Conservation (phyloP, 2,113 vertebrate species). For the Bubo blakistoni region DNA sequence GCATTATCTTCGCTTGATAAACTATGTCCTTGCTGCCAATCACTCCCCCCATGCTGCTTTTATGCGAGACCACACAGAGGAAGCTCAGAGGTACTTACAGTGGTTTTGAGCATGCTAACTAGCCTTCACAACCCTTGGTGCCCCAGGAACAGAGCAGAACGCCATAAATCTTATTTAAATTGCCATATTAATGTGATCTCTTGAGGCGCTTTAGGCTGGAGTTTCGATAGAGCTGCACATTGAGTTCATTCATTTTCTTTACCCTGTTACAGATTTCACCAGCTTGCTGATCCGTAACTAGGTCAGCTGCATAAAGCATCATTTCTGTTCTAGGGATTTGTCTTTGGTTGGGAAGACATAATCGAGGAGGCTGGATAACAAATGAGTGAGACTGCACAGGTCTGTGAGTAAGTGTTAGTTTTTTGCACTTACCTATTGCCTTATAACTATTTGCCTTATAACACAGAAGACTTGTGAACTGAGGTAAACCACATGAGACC, state of each 20-base stretch:
- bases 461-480: neutral
- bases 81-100: neutral
- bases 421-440: neutral
- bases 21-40: neutral
- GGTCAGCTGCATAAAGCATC: neutral
- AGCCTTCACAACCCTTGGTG: neutral
- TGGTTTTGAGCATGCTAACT: neutral
- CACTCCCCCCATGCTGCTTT: neutral
- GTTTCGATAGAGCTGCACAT: neutral
- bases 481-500: neutral
- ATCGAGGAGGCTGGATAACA: neutral
- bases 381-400: neutral
- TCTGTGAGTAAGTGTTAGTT: neutral
- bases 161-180: conserved; percentile 2
- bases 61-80: neutral
- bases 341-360: neutral
- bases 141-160: neutral
- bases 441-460: neutral
- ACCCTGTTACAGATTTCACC: neutral
- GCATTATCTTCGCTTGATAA: neutral
- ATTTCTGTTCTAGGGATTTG: neutral
- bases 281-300: conserved; percentile 7
- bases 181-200: neutral
- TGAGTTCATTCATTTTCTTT: neutral
- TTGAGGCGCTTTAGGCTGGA: neutral